Evolutionary conservation across 2,888 invertebrate species (phyloP), one percentile per base, ranked within the genome.

Genomic region (Ornithoptera alexandrae): DNA sequence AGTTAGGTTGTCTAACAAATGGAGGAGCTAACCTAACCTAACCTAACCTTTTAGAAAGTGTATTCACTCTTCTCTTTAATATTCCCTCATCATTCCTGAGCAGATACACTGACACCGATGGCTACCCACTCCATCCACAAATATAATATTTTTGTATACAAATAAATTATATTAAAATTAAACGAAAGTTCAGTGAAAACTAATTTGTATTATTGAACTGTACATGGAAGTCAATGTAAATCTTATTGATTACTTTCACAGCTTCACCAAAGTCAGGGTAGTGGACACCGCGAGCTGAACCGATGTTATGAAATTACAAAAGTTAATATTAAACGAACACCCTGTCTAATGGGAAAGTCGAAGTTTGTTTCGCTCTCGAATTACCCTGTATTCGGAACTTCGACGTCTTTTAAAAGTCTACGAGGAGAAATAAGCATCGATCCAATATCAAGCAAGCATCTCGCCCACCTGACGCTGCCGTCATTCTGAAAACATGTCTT

Each of bases 401-500:
- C 80, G 78, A 82, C 78, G 80, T 75, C 73, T 76, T 77, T 82
- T 78, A 79, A 80, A 83, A 82, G 80, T 81, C 76, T 76, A 78
- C 80, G 74, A 66, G 50, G 22, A 22, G 71, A 75, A 78, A 83
- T 81, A 81, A 77, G 78, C 59, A 67, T 73, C 74, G 79, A 81
- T 78, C 78, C 79, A 79, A 84, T 84, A 85, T 83, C 79, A 46
- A 46, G 79, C 77, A 73, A n/a, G 78, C 81, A 83, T 84, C 89
- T 81, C 79, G 81, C 81, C 83, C 90, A 86, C 82, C 90, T 88
- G 89, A 80, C 86, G 82, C 74, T 80, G 81, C 81, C 81, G 82
- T 89, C 86, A 89, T 90, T 89, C 84, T 85, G 78, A 85, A 84
- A 85, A 82, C 81, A 80, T 78, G 80, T 77, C 76, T 77, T 81